Base-by-base conservation (phyloP, 2,797 vertebrate genomes). In the Rhinatrema bivittatum region DNA sequence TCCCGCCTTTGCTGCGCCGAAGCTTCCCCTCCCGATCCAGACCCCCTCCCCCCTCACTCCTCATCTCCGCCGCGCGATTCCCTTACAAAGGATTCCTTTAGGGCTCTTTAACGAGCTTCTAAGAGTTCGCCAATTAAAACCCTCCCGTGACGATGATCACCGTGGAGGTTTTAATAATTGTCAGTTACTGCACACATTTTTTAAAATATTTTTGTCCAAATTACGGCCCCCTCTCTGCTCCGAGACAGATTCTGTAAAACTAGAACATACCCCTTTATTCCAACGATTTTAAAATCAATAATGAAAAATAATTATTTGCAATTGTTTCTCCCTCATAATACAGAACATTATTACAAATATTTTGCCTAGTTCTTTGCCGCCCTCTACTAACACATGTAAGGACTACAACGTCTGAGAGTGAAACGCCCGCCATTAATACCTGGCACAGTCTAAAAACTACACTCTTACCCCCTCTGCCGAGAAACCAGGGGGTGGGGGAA, bases 241-340 rank as follows among this genome's bases (percentile, higher is more conserved):
- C 4, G 17, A 37, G 33, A 46, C n/a, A 24, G 42, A 20, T 45
- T 42, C n/a, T 21, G 31, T 38, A 65, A 61, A 65, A 70, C 63
- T 38, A 65, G 61, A 65, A 70, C 63, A 63, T 54, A 20, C 64
- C 41, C 54, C 49, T 53, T 62, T 60, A 55, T 50, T 55, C 68
- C 43, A 64, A 60, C 61, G 43, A 60, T 39, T 62, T 59, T 56
- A 63, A 61, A 69, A 62, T 57, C 70, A 70, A 57, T 55, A 60
- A 49, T 37, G 63, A 70, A 70, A 62, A 68, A 68, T 65, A 66
- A 61, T 62, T 62, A 46, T 59, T 61, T 61, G 42, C 35, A 42
- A 39, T n/a, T n/a, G n/a, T 33, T n/a, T n/a, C n/a, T 57, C 58
- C 59, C 34, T 56, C 41, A 49, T 39, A 50, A 52, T 54, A 56